Conservation (phyloP, 2,888 invertebrate genomes). For the Synanthedon myopaeformis region DNA sequence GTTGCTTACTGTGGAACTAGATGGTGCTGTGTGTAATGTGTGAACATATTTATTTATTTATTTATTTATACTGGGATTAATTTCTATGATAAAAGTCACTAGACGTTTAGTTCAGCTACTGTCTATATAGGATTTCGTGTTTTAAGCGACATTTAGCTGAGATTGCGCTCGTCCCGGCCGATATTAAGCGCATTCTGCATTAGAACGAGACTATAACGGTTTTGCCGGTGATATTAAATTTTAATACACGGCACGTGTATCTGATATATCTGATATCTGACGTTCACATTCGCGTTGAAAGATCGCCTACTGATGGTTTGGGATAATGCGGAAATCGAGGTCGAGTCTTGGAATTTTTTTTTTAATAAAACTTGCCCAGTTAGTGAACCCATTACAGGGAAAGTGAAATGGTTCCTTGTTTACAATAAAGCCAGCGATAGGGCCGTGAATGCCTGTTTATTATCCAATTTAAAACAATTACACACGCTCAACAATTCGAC, state of each 20-base stretch:
- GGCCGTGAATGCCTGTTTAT: not conserved
- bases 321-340: not conserved
- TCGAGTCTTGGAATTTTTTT: not conserved
- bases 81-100: too few species aligned
- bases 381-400: not conserved
- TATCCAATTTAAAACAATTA: not conserved
- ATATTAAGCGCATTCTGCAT: not conserved
- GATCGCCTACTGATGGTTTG: not conserved
- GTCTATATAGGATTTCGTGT: not conserved
- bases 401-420: not conserved
- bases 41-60: too few species aligned
- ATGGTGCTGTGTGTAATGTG: too few species aligned
- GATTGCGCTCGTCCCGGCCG: not conserved
- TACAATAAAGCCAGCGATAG: not conserved
- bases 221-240: not conserved
- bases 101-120: too few species aligned
- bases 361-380: not conserved
- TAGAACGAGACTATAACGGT: not conserved
- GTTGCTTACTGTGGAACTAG: too few species aligned
- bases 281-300: not conserved
- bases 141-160: not conserved
- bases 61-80: too few species aligned
- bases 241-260: not conserved
- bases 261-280: too few species aligned
- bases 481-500: not conserved